These are phyloP conservation scores for Oncorhynchus clarkii DNA, from an alignment of 2,113 vertebrate genomes.

Conservation along the genomic window DNA sequence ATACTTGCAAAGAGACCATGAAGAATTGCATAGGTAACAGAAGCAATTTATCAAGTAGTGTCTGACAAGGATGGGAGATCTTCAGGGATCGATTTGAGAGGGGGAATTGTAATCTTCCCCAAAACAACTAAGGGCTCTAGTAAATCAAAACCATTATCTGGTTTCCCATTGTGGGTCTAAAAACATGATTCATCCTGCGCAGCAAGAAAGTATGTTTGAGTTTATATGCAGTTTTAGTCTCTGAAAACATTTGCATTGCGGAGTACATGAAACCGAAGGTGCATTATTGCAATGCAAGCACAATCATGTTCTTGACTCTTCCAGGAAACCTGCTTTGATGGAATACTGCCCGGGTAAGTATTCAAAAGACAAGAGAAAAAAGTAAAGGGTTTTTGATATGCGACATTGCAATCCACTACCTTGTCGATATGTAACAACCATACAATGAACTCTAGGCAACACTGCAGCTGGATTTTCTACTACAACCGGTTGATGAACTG, in stretches of 20 bases:
- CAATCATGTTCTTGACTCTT: not conserved
- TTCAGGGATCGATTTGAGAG: slow-evolving; percentile 2
- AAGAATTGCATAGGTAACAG: slow-evolving; percentile 40
- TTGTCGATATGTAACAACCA: not conserved
- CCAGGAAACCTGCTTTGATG: not conserved
- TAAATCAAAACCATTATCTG: not conserved
- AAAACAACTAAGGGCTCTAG: not conserved
- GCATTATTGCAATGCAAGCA: not conserved
- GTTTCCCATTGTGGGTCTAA: not conserved
- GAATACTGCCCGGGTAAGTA: not conserved
- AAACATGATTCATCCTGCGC: not conserved
- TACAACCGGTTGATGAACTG: not conserved
- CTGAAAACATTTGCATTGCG: too few relatives aligned
- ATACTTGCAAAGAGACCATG: slow-evolving; percentile 62
- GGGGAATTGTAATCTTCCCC: not conserved
- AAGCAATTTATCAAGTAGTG: slow-evolving; percentile 35
- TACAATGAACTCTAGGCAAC: not conserved
- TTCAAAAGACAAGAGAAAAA: not conserved
- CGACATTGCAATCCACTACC: slow-evolving; percentile 15
- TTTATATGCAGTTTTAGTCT: too few relatives aligned
- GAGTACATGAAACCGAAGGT: not conserved
- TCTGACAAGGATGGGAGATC: slow-evolving; percentile 21
- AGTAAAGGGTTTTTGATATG: not conserved
- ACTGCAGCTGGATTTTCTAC: not conserved
- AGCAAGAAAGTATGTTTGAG: not conserved